Evolutionary conservation across 2,113 vertebrate species (phyloP).

Genomic region (Lophotis ruficrista): DNA sequence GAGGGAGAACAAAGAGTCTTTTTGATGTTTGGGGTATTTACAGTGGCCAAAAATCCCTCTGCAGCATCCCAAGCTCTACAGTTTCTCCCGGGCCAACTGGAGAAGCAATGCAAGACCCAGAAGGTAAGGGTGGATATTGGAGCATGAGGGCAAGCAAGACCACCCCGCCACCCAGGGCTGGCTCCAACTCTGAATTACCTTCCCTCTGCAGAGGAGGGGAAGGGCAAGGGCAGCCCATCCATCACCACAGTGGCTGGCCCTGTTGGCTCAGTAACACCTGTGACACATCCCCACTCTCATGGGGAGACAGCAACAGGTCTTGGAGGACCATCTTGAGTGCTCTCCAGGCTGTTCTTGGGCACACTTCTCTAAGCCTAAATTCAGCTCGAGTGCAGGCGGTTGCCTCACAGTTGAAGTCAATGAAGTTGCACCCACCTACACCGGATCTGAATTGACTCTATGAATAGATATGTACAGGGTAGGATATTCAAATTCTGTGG

Average conservation of each 20-base stretch:
- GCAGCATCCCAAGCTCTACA: background rate
- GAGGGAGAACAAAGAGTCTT: background rate
- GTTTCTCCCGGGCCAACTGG: background rate
- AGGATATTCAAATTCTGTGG: conserved; percentile 62
- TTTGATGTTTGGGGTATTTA: background rate
- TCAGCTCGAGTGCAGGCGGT: conserved; percentile 52
- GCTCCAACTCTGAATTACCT: background rate
- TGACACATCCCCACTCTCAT: background rate
- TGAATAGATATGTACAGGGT: conserved; percentile 64
- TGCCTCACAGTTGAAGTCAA: conserved; percentile 66
- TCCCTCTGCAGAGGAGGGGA: background rate
- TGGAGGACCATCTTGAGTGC: background rate
- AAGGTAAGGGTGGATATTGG: background rate
- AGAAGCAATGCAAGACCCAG: background rate
- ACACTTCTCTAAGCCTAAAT: conserved; percentile 43
- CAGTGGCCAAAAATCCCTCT: background rate
- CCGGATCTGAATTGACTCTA: conserved; percentile 65
- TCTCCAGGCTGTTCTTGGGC: background rate
- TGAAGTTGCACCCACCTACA: conserved; percentile 71
- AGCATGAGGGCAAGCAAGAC: background rate
- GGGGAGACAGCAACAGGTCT: background rate
- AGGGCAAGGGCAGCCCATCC: background rate
- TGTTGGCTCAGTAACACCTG: background rate
- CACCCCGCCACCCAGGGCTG: background rate
- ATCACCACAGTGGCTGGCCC: rapidly evolving